Evolutionary conservation across 23 tunicate species (phyloP).

Genomic region (Botrylloides violaceus): DNA sequence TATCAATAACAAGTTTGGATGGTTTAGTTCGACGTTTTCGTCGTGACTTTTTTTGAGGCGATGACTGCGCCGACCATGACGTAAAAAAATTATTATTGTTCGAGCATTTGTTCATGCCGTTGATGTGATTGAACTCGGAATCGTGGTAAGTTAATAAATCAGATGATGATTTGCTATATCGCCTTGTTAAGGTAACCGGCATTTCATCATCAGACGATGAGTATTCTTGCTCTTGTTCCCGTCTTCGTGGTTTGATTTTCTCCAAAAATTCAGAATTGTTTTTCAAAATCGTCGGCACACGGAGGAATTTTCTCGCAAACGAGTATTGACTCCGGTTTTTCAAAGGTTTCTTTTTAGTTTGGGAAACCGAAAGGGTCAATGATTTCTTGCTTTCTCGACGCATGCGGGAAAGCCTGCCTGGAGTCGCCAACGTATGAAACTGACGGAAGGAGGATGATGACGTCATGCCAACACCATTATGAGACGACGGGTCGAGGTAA

Average conservation of each 20-base stretch:
- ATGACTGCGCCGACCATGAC: background rate
- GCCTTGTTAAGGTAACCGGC: background rate
- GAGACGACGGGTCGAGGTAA: conserved; percentile 49
- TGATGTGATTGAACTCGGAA: background rate
- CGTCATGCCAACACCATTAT: conserved; percentile 39
- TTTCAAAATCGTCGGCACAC: background rate
- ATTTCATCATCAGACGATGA: background rate
- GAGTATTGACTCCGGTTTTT: background rate
- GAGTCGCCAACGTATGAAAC: conserved; percentile 65
- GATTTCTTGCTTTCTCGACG: conserved; percentile 21
- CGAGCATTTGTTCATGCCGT: background rate
- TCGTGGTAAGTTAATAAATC: background rate
- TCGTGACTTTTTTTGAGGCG: background rate
- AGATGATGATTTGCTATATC: conserved; percentile 5
- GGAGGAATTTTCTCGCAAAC: background rate
- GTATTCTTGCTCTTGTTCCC: background rate
- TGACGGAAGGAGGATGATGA: conserved; percentile 20
- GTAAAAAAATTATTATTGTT: conserved; percentile 8
- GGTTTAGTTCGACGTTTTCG: background rate
- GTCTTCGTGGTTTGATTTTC: background rate
- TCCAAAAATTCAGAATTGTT: background rate
- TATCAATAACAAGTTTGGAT: conserved; percentile 1
- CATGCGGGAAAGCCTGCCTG: conserved; percentile 45
- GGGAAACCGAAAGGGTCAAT: background rate
- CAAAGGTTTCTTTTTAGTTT: background rate